Conservation (phyloP, 2,797 vertebrate genomes). For the Neosalanx taihuensis region DNA sequence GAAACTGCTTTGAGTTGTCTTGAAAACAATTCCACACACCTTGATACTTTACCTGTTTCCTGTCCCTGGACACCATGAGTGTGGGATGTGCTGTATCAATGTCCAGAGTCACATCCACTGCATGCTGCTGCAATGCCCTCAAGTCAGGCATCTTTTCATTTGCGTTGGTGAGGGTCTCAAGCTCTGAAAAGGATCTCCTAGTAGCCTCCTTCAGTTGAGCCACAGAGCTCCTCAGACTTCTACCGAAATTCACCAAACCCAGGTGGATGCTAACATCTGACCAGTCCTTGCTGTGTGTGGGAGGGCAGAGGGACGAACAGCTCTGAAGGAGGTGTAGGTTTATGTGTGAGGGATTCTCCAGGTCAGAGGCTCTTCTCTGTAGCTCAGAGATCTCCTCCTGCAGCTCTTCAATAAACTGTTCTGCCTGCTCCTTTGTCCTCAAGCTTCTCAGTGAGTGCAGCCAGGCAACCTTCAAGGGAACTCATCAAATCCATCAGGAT, state of each 20-base stretch:
- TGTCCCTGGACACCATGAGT: conserved; percentile 37
- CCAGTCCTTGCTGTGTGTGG: conserved; percentile 28
- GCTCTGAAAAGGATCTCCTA: background rate
- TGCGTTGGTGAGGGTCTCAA: background rate
- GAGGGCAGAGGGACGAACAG: background rate
- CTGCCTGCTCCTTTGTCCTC: conserved; percentile 36
- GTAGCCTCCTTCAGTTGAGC: conserved; percentile 28
- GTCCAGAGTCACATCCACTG: conserved; percentile 41
- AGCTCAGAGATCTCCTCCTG: conserved; percentile 45
- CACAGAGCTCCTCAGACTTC: conserved; percentile 8
- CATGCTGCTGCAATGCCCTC: conserved; percentile 29
- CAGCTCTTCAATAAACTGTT: conserved; percentile 11
- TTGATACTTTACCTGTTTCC: conserved; percentile 43
- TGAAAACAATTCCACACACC: background rate
- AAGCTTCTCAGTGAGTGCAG: conserved; percentile 11
- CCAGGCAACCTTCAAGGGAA: conserved; percentile 38
- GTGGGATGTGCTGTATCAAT: conserved; percentile 37
- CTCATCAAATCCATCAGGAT: conserved; percentile 33
- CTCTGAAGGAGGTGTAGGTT: conserved; percentile 36
- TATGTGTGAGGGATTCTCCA: conserved; percentile 39
- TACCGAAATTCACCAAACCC: conserved; percentile 11
- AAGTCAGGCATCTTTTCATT: background rate
- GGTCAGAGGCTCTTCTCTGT: background rate
- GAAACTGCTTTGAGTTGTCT: conserved; percentile 31
- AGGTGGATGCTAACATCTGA: conserved; percentile 11